These are phyloP conservation scores for Scelioninae gen. 1 DNA, from an alignment of 2,888 invertebrate species.

Conservation along the genomic window DNA sequence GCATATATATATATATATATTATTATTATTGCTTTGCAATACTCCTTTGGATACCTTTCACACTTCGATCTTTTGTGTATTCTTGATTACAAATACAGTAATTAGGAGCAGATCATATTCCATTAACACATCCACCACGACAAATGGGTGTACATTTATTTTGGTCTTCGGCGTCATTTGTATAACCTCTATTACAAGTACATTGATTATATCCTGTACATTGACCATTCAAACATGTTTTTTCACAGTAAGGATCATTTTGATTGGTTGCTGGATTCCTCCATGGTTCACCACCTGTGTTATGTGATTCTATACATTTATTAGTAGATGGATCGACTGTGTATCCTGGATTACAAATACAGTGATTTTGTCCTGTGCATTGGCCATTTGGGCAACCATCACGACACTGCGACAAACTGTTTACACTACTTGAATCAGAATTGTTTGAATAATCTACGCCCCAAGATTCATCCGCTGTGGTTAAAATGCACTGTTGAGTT, in stretches of 20 bases:
- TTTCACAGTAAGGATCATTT: constrained; percentile 78
- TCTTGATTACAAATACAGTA: constrained; percentile 90
- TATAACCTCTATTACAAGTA: constrained; percentile 84
- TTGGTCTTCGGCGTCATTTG: constrained; percentile 78
- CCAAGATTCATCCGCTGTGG: constrained; percentile 36
- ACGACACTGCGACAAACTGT: constrained; percentile 64
- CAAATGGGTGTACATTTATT: constrained; percentile 87
- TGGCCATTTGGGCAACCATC: constrained; percentile 84
- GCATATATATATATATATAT: too few relatives aligned
- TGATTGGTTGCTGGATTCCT: neutral
- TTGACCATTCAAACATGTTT: constrained; percentile 85
- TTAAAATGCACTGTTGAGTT: constrained; percentile 25
- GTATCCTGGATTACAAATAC: constrained; percentile 85
- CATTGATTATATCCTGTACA: constrained; percentile 84
- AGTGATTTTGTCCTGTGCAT: constrained; percentile 86
- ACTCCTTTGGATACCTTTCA: constrained; percentile 88
- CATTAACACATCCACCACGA: constrained; percentile 90
- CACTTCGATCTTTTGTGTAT: constrained; percentile 87
- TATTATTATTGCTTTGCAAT: constrained; percentile 80
- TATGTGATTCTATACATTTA: constrained; percentile 86
- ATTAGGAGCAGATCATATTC: constrained; percentile 89
- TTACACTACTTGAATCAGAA: neutral
- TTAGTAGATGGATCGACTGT: constrained; percentile 85
- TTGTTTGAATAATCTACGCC: constrained; percentile 16
- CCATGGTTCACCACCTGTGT: constrained; percentile 74